Percentiles rank a stretch among this genome's conserved stretches.
Conservation (phyloP, 2,113 vertebrate species). For the Dipodomys stephensi region DNA sequence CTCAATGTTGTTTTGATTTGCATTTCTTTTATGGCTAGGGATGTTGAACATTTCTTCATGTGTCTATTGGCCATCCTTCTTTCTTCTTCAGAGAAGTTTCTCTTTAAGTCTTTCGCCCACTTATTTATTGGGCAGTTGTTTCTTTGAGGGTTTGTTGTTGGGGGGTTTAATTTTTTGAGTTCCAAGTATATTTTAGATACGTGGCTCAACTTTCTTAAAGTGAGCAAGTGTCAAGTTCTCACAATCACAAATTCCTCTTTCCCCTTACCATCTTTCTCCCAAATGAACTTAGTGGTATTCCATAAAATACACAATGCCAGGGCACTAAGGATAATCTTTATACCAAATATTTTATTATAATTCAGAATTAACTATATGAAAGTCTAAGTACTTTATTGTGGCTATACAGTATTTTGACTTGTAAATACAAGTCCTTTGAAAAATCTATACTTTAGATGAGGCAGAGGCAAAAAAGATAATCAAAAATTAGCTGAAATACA, state of each 20-base stretch:
- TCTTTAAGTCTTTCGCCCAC: no score
- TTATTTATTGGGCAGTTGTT: no score
- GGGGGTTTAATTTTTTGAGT: no score
- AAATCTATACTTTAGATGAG: neutral
- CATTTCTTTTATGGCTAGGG: no score
- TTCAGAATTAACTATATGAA: conserved; percentile 1
- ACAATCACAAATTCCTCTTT: neutral
- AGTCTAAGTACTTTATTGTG: conserved; percentile 8
- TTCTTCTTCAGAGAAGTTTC: no score
- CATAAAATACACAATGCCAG: neutral
- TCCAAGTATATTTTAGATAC: no score
- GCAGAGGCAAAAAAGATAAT: conserved; percentile 20
- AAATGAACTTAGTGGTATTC: neutral
- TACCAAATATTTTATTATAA: conserved; percentile 22
- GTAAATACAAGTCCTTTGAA: neutral
- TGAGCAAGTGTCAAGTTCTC: neutral
- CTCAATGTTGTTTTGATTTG: no score
- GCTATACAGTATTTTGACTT: neutral
- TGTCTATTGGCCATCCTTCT: no score
- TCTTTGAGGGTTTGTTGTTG: no score
- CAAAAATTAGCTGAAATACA: neutral
- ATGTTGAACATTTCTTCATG: no score
- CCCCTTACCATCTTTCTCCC: neutral
- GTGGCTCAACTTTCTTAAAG: no score
- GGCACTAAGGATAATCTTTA: neutral